These are phyloP conservation scores for Pituophis catenifer DNA, from an alignment of 2,113 vertebrate genomes.

Conservation along the genomic window DNA sequence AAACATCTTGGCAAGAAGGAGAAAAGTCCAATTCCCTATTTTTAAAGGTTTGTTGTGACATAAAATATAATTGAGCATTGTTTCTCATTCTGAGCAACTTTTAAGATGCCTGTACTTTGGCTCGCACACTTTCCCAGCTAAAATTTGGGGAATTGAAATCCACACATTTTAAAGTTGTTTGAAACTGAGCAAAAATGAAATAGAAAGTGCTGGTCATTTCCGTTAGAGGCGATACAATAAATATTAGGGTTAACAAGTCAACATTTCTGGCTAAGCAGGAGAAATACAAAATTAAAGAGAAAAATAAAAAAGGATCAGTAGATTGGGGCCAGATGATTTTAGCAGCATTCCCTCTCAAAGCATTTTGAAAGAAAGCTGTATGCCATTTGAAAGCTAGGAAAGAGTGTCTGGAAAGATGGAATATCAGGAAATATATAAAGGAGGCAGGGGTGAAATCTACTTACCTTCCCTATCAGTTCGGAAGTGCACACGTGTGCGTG, in stretches of 20 bases:
- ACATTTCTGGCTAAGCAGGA: background rate
- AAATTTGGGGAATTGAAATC: background rate
- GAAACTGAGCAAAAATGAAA: background rate
- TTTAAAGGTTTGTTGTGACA: background rate
- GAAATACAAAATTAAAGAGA: background rate
- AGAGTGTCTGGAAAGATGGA: background rate
- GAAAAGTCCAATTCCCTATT: background rate
- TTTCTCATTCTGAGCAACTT: background rate
- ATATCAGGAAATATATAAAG: background rate
- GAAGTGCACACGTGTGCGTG: no score
- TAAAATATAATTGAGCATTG: background rate
- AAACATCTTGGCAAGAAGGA: background rate
- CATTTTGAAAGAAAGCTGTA: background rate
- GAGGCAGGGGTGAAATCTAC: background rate
- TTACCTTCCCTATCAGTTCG: no score
- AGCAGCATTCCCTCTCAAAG: background rate
- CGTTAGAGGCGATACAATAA: background rate
- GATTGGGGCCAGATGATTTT: background rate
- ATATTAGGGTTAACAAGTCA: background rate
- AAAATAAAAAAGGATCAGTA: background rate
- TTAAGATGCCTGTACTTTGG: background rate
- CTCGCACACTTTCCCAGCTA: background rate
- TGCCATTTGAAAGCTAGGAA: background rate
- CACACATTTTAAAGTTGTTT: background rate
- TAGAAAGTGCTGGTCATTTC: background rate